Percentiles rank a stretch among this genome's conserved stretches.
Conservation (phyloP, 2,797 vertebrate species). For the Astyanax mexicanus region DNA sequence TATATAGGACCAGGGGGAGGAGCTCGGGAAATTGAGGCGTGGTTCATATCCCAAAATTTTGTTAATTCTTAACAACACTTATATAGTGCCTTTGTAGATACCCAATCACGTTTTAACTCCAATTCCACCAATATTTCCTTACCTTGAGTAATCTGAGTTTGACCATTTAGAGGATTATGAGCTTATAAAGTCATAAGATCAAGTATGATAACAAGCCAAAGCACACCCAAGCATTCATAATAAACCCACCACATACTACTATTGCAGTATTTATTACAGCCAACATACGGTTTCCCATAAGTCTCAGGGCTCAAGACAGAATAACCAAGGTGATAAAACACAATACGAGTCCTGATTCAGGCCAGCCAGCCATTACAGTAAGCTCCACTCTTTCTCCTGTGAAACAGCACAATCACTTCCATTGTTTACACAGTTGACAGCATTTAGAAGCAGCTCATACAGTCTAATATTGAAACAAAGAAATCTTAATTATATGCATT, state of each 20-base stretch:
- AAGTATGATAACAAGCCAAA: not conserved
- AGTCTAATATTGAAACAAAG: not conserved
- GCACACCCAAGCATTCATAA: not conserved
- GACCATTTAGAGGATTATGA: not conserved
- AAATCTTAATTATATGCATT: too few relatives aligned
- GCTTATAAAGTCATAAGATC: not conserved
- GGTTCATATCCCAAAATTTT: too few relatives aligned
- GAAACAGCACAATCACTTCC: conserved; percentile 31
- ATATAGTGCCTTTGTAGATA: too few relatives aligned
- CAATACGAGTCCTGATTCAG: conserved; percentile 38
- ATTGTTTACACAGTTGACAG: conserved; percentile 27
- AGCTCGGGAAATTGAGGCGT: too few relatives aligned
- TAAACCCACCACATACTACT: not conserved
- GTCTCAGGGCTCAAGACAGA: not conserved
- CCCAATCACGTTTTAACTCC: too few relatives aligned
- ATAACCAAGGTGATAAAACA: conserved; percentile 3
- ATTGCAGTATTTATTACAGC: not conserved
- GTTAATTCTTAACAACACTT: too few relatives aligned
- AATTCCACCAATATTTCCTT: not conserved
- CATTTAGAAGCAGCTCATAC: not conserved
- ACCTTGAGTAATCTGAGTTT: conserved; percentile 5
- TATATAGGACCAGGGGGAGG: too few relatives aligned
- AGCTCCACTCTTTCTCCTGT: conserved; percentile 27
- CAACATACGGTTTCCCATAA: conserved; percentile 9
- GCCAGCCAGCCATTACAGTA: conserved; percentile 32